Evolutionary conservation across 2,113 vertebrate species (phyloP).

Genomic region (Pseudonaja textilis): DNA sequence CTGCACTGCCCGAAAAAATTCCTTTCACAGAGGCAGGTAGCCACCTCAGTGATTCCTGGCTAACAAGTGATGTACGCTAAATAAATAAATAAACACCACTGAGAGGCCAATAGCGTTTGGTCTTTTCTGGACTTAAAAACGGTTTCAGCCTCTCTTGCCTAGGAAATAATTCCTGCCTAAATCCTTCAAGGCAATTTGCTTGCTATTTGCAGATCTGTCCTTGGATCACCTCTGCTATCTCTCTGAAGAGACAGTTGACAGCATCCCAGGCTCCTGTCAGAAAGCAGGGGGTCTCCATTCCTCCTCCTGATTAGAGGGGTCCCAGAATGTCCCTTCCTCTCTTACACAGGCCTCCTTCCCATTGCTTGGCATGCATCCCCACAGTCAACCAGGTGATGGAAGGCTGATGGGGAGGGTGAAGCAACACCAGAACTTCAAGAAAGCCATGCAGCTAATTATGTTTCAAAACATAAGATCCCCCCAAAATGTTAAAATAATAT

Average conservation of each 20-base stretch:
- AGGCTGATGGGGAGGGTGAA: neutral
- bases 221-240: neutral
- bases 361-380: neutral
- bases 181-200: no score
- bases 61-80: no score
- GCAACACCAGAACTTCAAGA: neutral
- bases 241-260: neutral
- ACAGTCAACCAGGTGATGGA: neutral
- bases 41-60: no score
- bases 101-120: no score
- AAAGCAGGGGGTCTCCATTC: neutral
- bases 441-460: neutral
- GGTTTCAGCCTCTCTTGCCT: no score
- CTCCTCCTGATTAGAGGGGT: neutral
- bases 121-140: no score
- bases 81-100: no score
- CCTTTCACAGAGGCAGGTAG: no score
- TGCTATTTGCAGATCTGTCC: neutral
- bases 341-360: neutral
- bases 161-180: no score
- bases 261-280: neutral
- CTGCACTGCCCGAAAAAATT: no score
- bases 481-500: neutral
- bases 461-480: neutral
- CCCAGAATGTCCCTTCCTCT: neutral